Conservation (phyloP, 2,888 invertebrate genomes). For the Ectobius pallidus region DNA sequence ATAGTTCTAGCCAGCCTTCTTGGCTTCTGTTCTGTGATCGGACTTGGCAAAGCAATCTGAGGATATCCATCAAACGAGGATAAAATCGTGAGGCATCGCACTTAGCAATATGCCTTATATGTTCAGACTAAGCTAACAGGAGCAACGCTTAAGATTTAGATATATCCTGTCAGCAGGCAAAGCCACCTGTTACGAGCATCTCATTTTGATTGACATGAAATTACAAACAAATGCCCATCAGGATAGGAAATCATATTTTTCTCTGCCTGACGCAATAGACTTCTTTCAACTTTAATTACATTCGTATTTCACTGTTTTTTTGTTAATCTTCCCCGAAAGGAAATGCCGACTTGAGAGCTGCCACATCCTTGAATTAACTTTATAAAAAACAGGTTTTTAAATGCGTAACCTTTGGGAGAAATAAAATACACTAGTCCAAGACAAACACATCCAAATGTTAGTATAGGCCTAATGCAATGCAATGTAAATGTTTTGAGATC, state of each 20-base stretch:
- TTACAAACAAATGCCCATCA: neutral
- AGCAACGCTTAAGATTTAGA: neutral
- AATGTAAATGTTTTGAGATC: too few species aligned
- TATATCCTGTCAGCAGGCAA: neutral
- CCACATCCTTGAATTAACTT: too few species aligned
- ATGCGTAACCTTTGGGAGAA: too few species aligned
- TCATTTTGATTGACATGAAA: constrained; percentile 11
- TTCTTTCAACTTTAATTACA: too few species aligned
- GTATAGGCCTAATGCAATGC: too few species aligned
- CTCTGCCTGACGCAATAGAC: too few species aligned
- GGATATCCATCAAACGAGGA: neutral
- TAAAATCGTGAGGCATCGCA: neutral
- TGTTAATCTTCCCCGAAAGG: too few species aligned
- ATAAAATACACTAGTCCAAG: too few species aligned
- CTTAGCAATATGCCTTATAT: neutral
- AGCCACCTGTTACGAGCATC: neutral
- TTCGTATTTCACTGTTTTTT: too few species aligned
- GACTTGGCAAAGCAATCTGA: neutral
- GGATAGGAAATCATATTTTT: constrained; percentile 3
- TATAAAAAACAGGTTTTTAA: too few species aligned
- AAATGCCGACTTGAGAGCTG: too few species aligned
- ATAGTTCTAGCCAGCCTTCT: neutral
- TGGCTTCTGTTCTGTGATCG: neutral
- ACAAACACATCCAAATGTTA: too few species aligned
- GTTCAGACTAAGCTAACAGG: neutral